Evolutionary conservation across 2,888 invertebrate species (phyloP).

Genomic region (Reticulitermes lucifugus): DNA sequence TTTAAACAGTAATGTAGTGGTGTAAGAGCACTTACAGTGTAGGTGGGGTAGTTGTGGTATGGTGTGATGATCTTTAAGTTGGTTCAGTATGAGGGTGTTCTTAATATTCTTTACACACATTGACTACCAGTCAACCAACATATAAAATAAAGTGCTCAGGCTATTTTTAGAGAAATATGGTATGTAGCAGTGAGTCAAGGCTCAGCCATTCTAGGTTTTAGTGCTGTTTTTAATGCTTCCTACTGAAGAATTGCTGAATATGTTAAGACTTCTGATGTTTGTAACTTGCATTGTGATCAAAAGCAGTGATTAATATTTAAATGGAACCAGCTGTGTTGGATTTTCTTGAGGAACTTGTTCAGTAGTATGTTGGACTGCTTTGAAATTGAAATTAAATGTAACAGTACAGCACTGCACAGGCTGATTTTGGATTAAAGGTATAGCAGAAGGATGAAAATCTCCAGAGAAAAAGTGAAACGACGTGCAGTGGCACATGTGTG

Average conservation of each 20-base stretch:
- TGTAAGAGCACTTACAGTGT: not conserved
- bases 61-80: not conserved
- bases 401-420: not conserved
- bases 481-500: not conserved
- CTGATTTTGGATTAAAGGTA: not conserved
- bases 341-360: not conserved
- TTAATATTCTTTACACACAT: not conserved
- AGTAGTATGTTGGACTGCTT: not conserved
- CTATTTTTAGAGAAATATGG: not conserved
- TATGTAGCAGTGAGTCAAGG: not conserved
- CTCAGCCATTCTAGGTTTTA: conserved; percentile 2
- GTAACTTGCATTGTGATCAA: not conserved
- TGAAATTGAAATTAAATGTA: not conserved
- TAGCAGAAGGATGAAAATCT: not conserved
- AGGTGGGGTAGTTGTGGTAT: not conserved
- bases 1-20: not conserved
- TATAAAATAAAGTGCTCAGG: not conserved
- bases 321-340: not conserved
- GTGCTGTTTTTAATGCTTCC: not conserved
- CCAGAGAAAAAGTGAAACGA: not conserved
- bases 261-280: not conserved
- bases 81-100: not conserved
- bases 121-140: not conserved
- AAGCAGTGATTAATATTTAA: not conserved
- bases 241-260: not conserved